Base-by-base conservation (phyloP, 2,888 invertebrate genomes). In the Sinelater perroti region DNA sequence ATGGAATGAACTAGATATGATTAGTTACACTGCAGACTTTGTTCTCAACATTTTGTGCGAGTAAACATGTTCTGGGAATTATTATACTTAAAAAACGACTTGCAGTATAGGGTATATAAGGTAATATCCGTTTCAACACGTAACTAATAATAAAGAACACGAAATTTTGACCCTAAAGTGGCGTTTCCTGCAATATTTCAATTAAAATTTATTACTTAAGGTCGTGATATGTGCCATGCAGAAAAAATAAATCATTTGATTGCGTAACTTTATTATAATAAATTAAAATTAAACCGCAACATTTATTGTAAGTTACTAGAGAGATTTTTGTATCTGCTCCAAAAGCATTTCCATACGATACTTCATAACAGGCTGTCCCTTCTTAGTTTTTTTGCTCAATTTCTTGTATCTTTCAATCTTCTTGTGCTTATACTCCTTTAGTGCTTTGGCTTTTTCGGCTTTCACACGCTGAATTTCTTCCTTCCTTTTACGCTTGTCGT, bases 341-440 rank as follows among this genome's bases (percentile, higher is more conserved):
- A 92, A 77, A 47, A 95, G 78, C 70, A 91, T 74, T 76, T 93
- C 87, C 72, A 94, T 81, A 65, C 93, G 82, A 49, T 88, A 88
- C 56, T 87, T 90, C 93, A 95, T 93, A 1, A 93, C 79, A 0
- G 94, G 94, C 72, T 95, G 94, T 0, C 94, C 94, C 68, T 85
- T 90, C 67, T 85, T 88, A 0, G 89, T 94, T 72, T 87, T 90
- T 72, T 87, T 88, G 40, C 87, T 88, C 31, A 93, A 77, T 62
- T 86, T 87, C 76, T 89, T 91, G 60, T 83, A 88, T 55, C 83
- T 86, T 42, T 88, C 86, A 38, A 84, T 80, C 67, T 89, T 91
- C 67, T 87, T 87, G 70, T 87, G 82, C 66, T 87, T 88, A 68
- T 89, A 90, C 62, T 83, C 83, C 63, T 82, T 81, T 28, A 88